Base-by-base conservation (phyloP, 2,113 vertebrate species). In the Pomatorhinus ruficollis region DNA sequence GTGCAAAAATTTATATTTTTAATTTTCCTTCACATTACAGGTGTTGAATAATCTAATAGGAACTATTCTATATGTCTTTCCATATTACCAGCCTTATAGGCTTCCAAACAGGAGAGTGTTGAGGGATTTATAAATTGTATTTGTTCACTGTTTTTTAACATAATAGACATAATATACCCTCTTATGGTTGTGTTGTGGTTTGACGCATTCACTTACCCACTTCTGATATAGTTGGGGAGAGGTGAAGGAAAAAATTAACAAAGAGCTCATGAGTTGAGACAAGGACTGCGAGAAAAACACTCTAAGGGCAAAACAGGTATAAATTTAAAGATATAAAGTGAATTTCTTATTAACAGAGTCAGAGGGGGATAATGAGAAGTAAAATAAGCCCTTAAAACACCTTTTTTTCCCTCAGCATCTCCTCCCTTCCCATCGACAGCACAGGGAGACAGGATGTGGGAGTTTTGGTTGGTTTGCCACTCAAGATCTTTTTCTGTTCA, bases 261-360 rank as follows among this genome's bases (percentile, higher is more conserved):
- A 24, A 45, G 33, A 25, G 9, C 5, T 66, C 39, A 31, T 37
- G 13, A 45, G 16, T 8, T 37, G 2, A 53, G 12, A 53, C 44
- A 47, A 47, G 13, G 3, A 21, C 28, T 45, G 8, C 0, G 0
- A 56, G 50, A 17, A 66, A 56, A 56, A 33, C 40, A 31, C 13
- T 31, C 16, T 25, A 39, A 37, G 8, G 8, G 27, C 10, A 56
- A 80, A 54, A 39, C 8, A 31, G 40, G 21, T 11, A 15, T 45
- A 45, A 56, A 66, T 56, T 56, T 45, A 37, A 45, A 66, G 10
- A 6, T 21, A 15, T 21, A 25, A 37, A 56, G 11, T 16, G 37
- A 37, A 56, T 56, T 56, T 66, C 31, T 80, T 37, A 54, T 80
- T 45, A 24, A 54, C 7, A 66, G 27, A 45, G 33, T 31, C 33